These are phyloP conservation scores for Burhinus bistriatus DNA, from an alignment of 2,113 vertebrate genomes.

Conservation along the genomic window DNA sequence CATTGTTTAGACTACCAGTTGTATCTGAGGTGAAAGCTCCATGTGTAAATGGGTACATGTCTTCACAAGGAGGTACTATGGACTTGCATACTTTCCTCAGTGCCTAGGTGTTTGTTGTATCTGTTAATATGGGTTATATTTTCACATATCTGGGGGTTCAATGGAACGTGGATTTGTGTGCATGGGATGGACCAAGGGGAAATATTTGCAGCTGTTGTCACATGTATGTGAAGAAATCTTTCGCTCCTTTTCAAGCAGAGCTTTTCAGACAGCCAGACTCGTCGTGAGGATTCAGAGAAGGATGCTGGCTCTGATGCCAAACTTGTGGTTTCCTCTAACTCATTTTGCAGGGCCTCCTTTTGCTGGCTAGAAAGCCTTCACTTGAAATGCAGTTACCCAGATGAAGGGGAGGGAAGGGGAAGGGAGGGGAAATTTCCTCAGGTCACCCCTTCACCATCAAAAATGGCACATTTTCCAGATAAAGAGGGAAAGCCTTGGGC, in stretches of 20 bases:
- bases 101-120: not conserved
- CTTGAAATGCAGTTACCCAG: conserved; percentile 45
- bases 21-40: not conserved
- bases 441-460: not conserved
- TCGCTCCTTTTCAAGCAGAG: not conserved
- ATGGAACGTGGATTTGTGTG: not conserved
- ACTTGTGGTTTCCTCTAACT: conserved; percentile 64
- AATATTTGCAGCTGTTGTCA: conserved; percentile 16
- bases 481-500: not conserved
- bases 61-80: not conserved
- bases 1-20: not conserved
- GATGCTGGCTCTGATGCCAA: conserved; percentile 47
- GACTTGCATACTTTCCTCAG: not conserved
- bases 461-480: not conserved
- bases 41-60: not conserved
- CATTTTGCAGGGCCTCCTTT: conserved; percentile 55
- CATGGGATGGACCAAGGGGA: not conserved
- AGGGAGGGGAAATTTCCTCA: not conserved
- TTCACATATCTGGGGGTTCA: not conserved
- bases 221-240: not conserved
- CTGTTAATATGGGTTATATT: not conserved
- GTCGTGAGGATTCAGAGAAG: conserved; percentile 4
- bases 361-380: conserved; percentile 39
- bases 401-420: not conserved
- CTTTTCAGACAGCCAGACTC: conserved; percentile 43